Percentiles rank a stretch among this genome's conserved stretches.
Conservation (phyloP, 2,888 invertebrate species). For the Formica aserva region DNA sequence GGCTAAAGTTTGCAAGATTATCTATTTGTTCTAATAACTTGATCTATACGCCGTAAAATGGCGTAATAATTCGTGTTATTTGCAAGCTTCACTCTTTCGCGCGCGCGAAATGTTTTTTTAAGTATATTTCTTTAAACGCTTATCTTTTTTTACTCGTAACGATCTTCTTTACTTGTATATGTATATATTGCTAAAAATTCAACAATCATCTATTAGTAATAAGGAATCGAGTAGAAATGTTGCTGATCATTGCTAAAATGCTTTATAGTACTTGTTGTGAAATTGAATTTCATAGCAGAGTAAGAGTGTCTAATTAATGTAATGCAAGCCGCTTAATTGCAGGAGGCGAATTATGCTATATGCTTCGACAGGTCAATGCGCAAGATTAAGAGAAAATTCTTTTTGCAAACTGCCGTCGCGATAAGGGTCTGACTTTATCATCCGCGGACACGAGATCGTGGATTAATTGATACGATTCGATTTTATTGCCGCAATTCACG, state of each 20-base stretch:
- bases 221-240: conserved; percentile 45
- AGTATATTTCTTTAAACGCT: conserved; percentile 28
- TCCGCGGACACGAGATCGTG: conserved; percentile 34
- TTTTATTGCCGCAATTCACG: conserved; percentile 60
- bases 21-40: conserved; percentile 24
- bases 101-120: background rate
- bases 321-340: conserved; percentile 46
- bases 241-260: conserved; percentile 36
- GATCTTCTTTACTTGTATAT: conserved; percentile 17
- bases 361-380: conserved; percentile 9
- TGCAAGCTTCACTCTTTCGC: conserved; percentile 33
- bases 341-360: conserved; percentile 9
- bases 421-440: conserved; percentile 18
- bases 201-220: conserved; percentile 39
- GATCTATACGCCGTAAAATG: conserved; percentile 37
- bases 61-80: conserved; percentile 25
- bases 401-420: conserved; percentile 37
- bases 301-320: conserved; percentile 46
- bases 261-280: conserved; percentile 24
- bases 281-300: conserved; percentile 42
- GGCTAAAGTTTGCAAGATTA: conserved; percentile 33
- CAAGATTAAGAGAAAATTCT: conserved; percentile 25
- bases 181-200: conserved; percentile 44
- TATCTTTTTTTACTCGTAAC: conserved; percentile 30
- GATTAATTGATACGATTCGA: conserved; percentile 61